Evolutionary conservation across 2,888 invertebrate species (phyloP), one percentile per base, ranked within the genome.

Genomic region (Drosophila subquinaria): DNA sequence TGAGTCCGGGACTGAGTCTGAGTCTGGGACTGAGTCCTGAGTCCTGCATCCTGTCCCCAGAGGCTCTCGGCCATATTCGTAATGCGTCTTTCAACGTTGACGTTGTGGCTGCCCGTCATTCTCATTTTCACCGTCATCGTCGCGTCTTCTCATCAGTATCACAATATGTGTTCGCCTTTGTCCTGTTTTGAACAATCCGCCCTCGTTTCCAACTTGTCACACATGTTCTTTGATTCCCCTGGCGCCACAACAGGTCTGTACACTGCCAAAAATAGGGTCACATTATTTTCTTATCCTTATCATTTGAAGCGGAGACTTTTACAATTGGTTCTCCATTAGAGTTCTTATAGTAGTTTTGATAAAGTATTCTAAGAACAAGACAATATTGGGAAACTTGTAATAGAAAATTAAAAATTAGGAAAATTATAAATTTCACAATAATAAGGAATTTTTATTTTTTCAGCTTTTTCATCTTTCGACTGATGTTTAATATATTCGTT

Each of bases 51-150:
- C 42, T 55, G 57, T 86, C 88, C 88, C 88, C 70, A 63, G 88
- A 72, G 83, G 70, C 72, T 65, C 56, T 67, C 48, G 65, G 70
- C 66, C 79, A 77, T 78, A 75, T 77, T 73, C 81, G 80, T 87
- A 88, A 87, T 87, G 85, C 80, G 78, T 75, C 80, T 87, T 80
- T 87, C 80, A 82, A 62, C 73, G 75, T 73, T 73, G 67, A 69
- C 69, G 52, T 76, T 72, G 59, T 33, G 51, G 47, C 50, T 52
- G 51, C 20, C 51, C 47, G 55, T 65, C 64, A 47, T 56, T 47
- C 20, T 45, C 43, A 35, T 27, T 17, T 17, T 17, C 17, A 17
- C 17, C 17, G 17, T 17, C 17, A 17, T 17, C 53, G 23, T 33
- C 20, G 30, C 45, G 35, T 27, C 68, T 72, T 71, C 75, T 88